A percentile compares a stretch with the other conserved stretches of the same genome.
phyloP scores from a whole-genome alignment of 2,113 vertebrate genomes.

The Pelmatolapia mariae region DNA sequence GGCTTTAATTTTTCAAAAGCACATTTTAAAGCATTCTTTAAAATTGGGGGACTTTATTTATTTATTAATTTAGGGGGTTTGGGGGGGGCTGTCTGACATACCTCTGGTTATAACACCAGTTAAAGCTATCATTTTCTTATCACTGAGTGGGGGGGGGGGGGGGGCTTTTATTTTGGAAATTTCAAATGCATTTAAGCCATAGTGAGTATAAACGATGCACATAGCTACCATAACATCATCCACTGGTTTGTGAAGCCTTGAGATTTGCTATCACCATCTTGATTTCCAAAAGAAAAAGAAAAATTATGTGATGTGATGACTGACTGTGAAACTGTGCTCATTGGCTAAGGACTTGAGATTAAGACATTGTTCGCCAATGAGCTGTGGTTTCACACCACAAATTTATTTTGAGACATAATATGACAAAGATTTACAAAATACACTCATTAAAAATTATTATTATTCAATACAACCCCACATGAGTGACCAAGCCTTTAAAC shows the following conservation, averaged over 20 bases:
- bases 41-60: accelerated
- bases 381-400: neutral
- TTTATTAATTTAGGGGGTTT: neutral
- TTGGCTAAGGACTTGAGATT: neutral
- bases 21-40: neutral
- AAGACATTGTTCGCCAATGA: neutral
- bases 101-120: neutral
- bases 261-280: neutral
- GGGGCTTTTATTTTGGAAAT: neutral
- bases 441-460: neutral
- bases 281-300: neutral
- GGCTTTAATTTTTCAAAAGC: neutral
- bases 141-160: neutral
- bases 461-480: neutral
- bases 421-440: neutral
- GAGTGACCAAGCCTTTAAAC: neutral
- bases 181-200: neutral
- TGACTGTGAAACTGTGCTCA: neutral
- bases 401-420: neutral
- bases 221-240: neutral
- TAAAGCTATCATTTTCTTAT: neutral
- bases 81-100: neutral
- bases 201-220: neutral
- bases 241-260: neutral
- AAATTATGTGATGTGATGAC: neutral